phyloP scores from a whole-genome alignment of 2,797 vertebrate species.

The Sebastes matsubarae region DNA sequence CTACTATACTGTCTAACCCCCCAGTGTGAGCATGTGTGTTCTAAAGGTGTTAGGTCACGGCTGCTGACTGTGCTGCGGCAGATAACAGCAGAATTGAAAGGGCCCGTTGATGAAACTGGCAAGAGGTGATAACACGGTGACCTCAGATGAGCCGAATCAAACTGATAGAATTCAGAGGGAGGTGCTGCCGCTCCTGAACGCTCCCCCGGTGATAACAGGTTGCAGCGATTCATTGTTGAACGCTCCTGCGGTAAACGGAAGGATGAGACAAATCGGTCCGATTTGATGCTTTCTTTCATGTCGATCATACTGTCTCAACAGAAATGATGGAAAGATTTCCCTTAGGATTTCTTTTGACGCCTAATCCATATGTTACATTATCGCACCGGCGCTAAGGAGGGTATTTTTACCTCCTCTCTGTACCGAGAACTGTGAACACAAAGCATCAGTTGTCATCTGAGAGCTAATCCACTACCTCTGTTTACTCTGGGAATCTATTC shows the following conservation, averaged over 20 bases:
- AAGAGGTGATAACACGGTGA: slow-evolving; percentile 52
- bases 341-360: neutral
- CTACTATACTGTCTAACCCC: neutral
- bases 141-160: slow-evolving; percentile 21
- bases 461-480: slow-evolving; percentile 42
- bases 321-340: neutral
- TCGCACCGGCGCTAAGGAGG: neutral
- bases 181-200: neutral
- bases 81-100: slow-evolving; percentile 56
- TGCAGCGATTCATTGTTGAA: slow-evolving; percentile 13
- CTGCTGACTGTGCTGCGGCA: slow-evolving; percentile 36
- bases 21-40: neutral
- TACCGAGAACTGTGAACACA: slow-evolving; percentile 8
- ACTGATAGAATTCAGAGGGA: neutral
- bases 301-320: neutral
- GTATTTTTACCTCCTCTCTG: neutral
- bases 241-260: neutral
- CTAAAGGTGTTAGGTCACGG: neutral
- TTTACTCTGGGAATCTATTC: slow-evolving; percentile 44
- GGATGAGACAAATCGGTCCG: neutral
- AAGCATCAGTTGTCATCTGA: slow-evolving; percentile 33
- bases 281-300: slow-evolving; percentile 12
- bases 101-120: slow-evolving; percentile 43
- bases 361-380: neutral
- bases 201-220: slow-evolving; percentile 15